Conservation (phyloP, 2,888 invertebrate genomes). For the Eudasyphora cyanicolor region DNA sequence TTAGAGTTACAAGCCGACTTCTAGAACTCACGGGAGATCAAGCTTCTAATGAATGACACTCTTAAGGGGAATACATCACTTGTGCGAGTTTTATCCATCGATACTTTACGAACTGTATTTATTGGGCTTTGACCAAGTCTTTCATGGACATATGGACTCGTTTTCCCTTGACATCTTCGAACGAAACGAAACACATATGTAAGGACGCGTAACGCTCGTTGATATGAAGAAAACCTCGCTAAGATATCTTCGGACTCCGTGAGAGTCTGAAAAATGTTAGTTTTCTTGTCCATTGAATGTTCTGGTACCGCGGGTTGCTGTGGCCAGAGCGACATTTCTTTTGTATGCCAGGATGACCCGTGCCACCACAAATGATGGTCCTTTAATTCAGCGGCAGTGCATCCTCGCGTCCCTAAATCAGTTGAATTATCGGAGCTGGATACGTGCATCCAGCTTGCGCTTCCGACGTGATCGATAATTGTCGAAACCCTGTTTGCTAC, state of each 20-base stretch:
- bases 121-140: neutral
- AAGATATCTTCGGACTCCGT: neutral
- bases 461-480: too few relatives aligned
- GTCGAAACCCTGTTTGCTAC: neutral
- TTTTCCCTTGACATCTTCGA: neutral
- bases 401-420: neutral
- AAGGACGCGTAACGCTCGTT: neutral
- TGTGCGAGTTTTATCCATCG: too few relatives aligned
- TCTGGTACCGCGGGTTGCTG: neutral
- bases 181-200: conserved; percentile 4
- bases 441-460: neutral
- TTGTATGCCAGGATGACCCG: neutral
- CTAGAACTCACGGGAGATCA: neutral
- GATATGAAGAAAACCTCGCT: neutral
- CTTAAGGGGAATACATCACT: neutral
- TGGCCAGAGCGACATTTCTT: neutral
- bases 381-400: neutral
- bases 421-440: neutral
- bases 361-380: neutral
- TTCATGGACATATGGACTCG: neutral
- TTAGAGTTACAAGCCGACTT: neutral
- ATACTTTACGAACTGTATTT: neutral
- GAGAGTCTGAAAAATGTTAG: neutral
- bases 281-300: neutral
- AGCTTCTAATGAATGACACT: neutral